These are phyloP conservation scores for Axea sp. DNA, from an alignment of 2,888 invertebrate genomes.

Conservation along the genomic window DNA sequence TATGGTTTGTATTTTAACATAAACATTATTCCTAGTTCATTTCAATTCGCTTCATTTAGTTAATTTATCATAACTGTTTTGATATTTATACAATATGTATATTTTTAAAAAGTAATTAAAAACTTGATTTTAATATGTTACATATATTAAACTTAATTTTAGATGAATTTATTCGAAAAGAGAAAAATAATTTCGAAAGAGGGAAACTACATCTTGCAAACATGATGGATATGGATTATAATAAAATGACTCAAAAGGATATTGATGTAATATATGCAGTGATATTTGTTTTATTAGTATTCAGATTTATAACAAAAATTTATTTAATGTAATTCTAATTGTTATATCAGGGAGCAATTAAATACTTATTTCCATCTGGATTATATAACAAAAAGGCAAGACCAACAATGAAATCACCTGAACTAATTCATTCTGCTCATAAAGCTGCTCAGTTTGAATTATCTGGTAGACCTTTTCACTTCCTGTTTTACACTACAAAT, in stretches of 20 bases:
- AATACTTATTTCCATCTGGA: constrained; percentile 89
- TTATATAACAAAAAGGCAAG: constrained; percentile 91
- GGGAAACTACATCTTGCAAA: constrained; percentile 98
- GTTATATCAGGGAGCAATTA: constrained; percentile 19
- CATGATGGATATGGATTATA: constrained; percentile 98
- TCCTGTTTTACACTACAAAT: constrained; percentile 93
- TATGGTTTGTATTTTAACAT: constrained; percentile 81
- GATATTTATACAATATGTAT: no score
- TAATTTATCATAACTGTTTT: background rate
- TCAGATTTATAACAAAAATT: no score
- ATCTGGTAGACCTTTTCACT: constrained; percentile 93
- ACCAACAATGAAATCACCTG: constrained; percentile 94
- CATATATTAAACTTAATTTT: no score
- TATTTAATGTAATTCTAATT: constrained; percentile 1
- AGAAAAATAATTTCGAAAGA: constrained; percentile 90
- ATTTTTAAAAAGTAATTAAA: no score
- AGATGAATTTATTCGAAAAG: constrained; percentile 90
- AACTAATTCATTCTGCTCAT: constrained; percentile 89
- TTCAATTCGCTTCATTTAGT: no score
- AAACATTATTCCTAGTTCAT: no score
- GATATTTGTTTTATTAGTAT: constrained; percentile 3
- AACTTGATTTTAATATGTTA: no score
- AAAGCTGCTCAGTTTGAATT: constrained; percentile 95
- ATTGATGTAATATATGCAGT: constrained; percentile 87
- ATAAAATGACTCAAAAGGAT: constrained; percentile 92